Evolutionary conservation across 2,797 vertebrate species (phyloP).

Genomic region (Syndactyla subalaris): DNA sequence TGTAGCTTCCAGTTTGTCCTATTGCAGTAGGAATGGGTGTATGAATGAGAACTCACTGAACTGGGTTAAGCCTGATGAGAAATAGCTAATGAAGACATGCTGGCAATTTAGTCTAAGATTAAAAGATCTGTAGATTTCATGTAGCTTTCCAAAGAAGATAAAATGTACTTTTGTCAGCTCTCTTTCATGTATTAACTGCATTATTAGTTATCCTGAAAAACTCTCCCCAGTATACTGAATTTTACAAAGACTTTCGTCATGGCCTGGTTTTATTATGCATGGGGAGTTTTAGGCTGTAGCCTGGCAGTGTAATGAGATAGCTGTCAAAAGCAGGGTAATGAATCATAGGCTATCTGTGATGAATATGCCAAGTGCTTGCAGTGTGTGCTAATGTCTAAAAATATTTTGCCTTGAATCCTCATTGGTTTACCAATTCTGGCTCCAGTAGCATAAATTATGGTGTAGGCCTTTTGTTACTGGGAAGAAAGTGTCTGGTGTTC

Average conservation of each 20-base stretch:
- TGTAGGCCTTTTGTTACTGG: not conserved
- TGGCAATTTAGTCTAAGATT: not conserved
- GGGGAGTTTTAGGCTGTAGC: slow-evolving; percentile 40
- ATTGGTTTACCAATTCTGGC: not conserved
- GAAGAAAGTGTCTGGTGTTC: not conserved
- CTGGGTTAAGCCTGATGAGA: not conserved
- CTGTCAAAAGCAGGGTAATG: slow-evolving; percentile 55
- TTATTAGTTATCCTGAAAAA: not conserved
- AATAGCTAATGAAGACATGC: not conserved
- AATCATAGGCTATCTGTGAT: slow-evolving; percentile 58
- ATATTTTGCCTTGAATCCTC: not conserved
- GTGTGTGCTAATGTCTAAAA: not conserved
- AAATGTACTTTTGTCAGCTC: not conserved
- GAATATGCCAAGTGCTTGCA: slow-evolving; percentile 20
- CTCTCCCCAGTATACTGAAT: not conserved
- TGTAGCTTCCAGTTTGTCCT: not conserved
- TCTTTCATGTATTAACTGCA: not conserved
- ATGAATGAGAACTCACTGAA: not conserved
- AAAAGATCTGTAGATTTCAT: not conserved
- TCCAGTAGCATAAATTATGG: not conserved
- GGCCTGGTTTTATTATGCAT: slow-evolving; percentile 28
- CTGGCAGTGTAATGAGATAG: slow-evolving; percentile 67
- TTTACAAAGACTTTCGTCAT: slow-evolving; percentile 8
- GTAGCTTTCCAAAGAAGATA: not conserved
- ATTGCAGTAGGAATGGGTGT: not conserved